Percentiles rank a stretch among this genome's conserved stretches.
Evolutionary conservation across 2,888 invertebrate species (phyloP).

Genomic region (Drosophila dives): DNA sequence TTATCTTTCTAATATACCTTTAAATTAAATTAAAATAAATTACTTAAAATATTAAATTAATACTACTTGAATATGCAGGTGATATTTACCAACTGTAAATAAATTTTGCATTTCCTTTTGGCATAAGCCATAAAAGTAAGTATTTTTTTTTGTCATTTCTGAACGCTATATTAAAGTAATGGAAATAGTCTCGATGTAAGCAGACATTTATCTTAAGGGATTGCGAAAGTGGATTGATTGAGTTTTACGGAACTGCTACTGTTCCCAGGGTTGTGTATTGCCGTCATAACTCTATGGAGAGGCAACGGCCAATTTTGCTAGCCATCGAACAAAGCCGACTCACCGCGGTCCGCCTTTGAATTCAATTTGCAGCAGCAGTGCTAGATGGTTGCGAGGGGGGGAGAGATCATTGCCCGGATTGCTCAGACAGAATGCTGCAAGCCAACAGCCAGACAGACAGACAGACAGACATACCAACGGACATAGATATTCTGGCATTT

Average conservation of each 20-base stretch:
- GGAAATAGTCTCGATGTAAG: neutral
- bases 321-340: conserved; percentile 59
- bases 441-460: conserved; percentile 50
- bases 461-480: conserved; percentile 24
- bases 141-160: neutral
- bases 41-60: neutral
- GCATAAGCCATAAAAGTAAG: neutral
- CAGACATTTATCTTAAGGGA: neutral
- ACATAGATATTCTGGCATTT: conserved; percentile 50
- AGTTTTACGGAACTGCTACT: conserved; percentile 29
- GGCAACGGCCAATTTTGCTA: conserved; percentile 30
- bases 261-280: conserved; percentile 34
- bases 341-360: conserved; percentile 65
- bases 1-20: neutral
- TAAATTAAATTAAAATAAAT: neutral
- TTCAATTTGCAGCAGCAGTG: conserved; percentile 54
- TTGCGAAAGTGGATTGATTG: conserved; percentile 6
- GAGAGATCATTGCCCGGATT: conserved; percentile 40
- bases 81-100: neutral
- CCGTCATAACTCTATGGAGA: conserved; percentile 55
- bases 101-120: neutral
- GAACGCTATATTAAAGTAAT: neutral
- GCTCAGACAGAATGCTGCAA: conserved; percentile 37
- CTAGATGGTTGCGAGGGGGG: neutral
- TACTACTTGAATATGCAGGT: neutral